Conservation (phyloP, 2,113 vertebrate genomes). For the Synodontis membranacea region DNA sequence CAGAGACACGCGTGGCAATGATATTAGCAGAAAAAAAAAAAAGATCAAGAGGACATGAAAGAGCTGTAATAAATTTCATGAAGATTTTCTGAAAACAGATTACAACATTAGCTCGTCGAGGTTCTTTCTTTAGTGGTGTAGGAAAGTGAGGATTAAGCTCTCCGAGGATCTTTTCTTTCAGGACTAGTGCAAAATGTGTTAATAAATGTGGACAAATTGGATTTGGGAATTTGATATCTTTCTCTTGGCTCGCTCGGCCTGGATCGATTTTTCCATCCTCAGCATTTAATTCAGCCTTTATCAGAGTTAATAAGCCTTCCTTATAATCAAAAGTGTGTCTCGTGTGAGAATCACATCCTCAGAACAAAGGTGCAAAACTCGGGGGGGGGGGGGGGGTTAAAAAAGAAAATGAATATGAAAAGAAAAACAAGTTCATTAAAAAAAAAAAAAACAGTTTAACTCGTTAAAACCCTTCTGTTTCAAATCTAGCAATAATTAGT, state of each 20-base stretch:
- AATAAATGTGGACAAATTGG: slow-evolving; percentile 8
- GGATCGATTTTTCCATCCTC: slow-evolving; percentile 38
- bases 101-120: slow-evolving; percentile 45
- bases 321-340: slow-evolving; percentile 8
- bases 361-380: not conserved
- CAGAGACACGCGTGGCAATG: slow-evolving; percentile 57
- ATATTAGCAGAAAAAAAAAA: slow-evolving; percentile 44
- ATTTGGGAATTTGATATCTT: slow-evolving; percentile 22
- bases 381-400: not conserved
- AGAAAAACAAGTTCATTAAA: not conserved
- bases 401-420: not conserved
- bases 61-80: slow-evolving; percentile 58
- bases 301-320: slow-evolving; percentile 11
- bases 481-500: not conserved
- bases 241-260: not conserved
- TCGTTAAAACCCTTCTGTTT: not conserved
- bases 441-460: not conserved
- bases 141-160: slow-evolving; percentile 11
- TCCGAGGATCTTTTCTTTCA: not conserved
- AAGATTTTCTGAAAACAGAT: slow-evolving; percentile 52
- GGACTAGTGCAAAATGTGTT: slow-evolving; percentile 26
- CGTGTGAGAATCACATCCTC: not conserved
- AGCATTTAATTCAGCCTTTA: slow-evolving; percentile 14
- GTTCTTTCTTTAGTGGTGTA: not conserved
- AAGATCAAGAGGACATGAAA: slow-evolving; percentile 56